Percentiles rank a stretch among this genome's conserved stretches.
phyloP scores from a whole-genome alignment of 2,113 vertebrate genomes.

The Neopipo cinnamomea region DNA sequence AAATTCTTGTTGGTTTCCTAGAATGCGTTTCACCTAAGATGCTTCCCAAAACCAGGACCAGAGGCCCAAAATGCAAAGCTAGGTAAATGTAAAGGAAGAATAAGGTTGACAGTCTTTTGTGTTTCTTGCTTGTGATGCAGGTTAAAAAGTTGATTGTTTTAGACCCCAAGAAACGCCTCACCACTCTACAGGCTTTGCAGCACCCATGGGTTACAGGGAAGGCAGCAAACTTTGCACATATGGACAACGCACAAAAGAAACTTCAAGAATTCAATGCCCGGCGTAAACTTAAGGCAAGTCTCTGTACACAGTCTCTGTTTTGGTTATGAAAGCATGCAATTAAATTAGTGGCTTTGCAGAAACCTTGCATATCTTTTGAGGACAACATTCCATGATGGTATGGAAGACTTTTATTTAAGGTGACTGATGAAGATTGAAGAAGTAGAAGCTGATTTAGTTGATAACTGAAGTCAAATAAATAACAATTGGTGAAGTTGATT shows the following conservation, averaged over 20 bases:
- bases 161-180: slow-evolving; percentile 87
- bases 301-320: not conserved
- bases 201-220: slow-evolving; percentile 90
- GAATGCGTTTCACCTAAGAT: not conserved
- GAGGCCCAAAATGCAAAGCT: not conserved
- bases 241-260: slow-evolving; percentile 90
- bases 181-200: slow-evolving; percentile 84
- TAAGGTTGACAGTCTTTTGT: not conserved
- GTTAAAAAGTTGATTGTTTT: slow-evolving; percentile 88
- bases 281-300: slow-evolving; percentile 86
- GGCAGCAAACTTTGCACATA: slow-evolving; percentile 86
- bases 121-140: slow-evolving; percentile 62
- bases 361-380: not conserved
- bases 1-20: not conserved
- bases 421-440: not conserved
- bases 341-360: not conserved
- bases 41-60: not conserved
- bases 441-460: not conserved
- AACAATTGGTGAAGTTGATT: not conserved
- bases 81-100: not conserved
- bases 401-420: not conserved
- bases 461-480: not conserved
- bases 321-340: not conserved
- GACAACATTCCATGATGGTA: not conserved
- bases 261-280: slow-evolving; percentile 90